These are phyloP conservation scores for Cataglyphis albicans DNA, from an alignment of 2,888 invertebrate species.

Conservation along the genomic window DNA sequence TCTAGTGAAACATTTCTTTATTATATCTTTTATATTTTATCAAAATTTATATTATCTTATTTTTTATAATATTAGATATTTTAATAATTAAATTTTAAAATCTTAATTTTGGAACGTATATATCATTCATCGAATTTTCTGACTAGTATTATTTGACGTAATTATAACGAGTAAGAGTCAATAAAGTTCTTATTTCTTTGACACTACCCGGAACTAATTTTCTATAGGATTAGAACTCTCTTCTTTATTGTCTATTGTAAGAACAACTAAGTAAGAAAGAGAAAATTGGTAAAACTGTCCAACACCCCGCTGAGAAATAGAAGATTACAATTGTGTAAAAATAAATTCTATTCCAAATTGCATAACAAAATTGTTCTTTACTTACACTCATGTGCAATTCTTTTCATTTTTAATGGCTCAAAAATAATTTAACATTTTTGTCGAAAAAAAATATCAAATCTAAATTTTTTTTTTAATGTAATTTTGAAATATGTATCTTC, in stretches of 20 bases:
- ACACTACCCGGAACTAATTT: conserved; percentile 8
- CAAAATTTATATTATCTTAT: neutral
- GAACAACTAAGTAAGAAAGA: neutral
- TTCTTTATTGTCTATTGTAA: conserved; percentile 7
- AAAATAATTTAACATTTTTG: neutral
- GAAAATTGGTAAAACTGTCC: neutral
- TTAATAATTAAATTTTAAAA: neutral
- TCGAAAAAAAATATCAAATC: neutral
- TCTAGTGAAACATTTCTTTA: neutral
- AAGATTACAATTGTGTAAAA: conserved; percentile 10
- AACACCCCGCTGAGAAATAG: neutral
- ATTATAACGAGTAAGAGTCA: neutral
- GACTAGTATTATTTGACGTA: neutral
- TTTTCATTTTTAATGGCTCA: neutral
- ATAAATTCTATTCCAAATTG: neutral
- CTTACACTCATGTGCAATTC: neutral
- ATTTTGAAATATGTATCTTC: neutral
- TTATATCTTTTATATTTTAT: neutral
- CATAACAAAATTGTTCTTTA: neutral
- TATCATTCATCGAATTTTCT: neutral
- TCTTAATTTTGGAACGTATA: neutral
- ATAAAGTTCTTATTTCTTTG: neutral
- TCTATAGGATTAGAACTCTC: neutral
- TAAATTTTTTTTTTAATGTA: neutral
- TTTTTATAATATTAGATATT: neutral